Evolutionary conservation across 2,888 invertebrate genomes (phyloP).

Genomic region (Lacanobia wlatinum): DNA sequence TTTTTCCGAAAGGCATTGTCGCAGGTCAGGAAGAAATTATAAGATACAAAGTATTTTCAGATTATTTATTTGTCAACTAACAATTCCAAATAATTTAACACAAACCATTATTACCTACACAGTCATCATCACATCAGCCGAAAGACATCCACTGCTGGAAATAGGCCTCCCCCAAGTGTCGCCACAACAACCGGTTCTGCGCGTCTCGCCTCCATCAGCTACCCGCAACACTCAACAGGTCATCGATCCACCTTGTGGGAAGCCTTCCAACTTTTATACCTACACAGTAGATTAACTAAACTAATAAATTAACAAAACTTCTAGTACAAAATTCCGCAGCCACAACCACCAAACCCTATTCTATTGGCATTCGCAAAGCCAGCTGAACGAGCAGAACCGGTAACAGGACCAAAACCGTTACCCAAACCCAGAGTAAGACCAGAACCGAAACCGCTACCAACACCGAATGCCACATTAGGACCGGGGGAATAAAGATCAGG

Average conservation of each 20-base stretch:
- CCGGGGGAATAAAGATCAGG: constrained; percentile 14
- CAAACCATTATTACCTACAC: too few relatives aligned
- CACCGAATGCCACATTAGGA: constrained; percentile 31
- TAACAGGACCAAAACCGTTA: constrained; percentile 25
- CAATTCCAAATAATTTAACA: constrained; percentile 5
- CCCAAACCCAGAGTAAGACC: constrained; percentile 34
- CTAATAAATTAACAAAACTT: background rate
- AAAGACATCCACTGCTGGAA: too few relatives aligned
- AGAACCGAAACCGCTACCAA: constrained; percentile 30
- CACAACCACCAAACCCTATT: constrained; percentile 11
- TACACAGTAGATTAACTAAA: background rate
- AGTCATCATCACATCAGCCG: too few relatives aligned
- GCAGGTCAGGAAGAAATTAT: background rate
- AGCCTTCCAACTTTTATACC: too few relatives aligned
- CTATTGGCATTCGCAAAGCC: constrained; percentile 29
- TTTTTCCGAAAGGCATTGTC: too few relatives aligned
- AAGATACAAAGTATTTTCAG: background rate
- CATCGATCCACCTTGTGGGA: too few relatives aligned
- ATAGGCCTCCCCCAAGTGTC: too few relatives aligned
- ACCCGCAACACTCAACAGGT: too few relatives aligned
- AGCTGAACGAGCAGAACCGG: constrained; percentile 22
- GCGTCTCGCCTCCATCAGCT: too few relatives aligned
- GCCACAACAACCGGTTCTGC: too few relatives aligned
- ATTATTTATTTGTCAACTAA: background rate
- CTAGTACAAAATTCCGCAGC: constrained; percentile 11